Evolutionary conservation across 2,888 invertebrate species (phyloP).

Genomic region (Thera britannica): DNA sequence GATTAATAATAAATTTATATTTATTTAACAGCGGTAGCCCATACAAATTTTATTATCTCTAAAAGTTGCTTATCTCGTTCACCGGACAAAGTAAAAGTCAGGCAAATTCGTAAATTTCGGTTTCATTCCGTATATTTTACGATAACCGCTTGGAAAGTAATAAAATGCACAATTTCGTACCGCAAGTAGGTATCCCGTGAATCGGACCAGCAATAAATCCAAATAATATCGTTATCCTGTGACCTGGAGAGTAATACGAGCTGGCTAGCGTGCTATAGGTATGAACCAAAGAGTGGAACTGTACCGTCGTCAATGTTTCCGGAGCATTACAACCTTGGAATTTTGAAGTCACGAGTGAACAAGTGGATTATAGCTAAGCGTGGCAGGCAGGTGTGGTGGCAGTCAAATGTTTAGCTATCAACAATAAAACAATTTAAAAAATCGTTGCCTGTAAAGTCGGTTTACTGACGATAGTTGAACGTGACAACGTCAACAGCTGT

Average conservation of each 20-base stretch:
- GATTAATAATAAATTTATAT: too few relatives aligned
- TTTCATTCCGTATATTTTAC: conserved; percentile 24
- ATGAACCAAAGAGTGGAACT: too few relatives aligned
- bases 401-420: too few relatives aligned
- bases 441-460: too few relatives aligned
- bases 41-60: background rate
- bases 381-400: too few relatives aligned
- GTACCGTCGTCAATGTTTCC: too few relatives aligned
- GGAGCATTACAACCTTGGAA: too few relatives aligned
- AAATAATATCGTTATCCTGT: conserved; percentile 20
- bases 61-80: background rate
- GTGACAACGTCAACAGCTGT: too few relatives aligned
- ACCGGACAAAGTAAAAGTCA: background rate
- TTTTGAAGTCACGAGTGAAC: too few relatives aligned
- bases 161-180: conserved; percentile 30
- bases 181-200: conserved; percentile 22
- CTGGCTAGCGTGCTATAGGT: background rate
- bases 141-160: conserved; percentile 25
- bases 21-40: background rate
- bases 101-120: conserved; percentile 11
- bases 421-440: too few relatives aligned
- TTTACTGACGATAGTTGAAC: too few relatives aligned
- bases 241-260: conserved; percentile 1
- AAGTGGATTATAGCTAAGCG: too few relatives aligned
- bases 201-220: conserved; percentile 28